These are phyloP conservation scores for Chiloscyllium punctatum DNA, from an alignment of 2,797 vertebrate species.

Conservation along the genomic window DNA sequence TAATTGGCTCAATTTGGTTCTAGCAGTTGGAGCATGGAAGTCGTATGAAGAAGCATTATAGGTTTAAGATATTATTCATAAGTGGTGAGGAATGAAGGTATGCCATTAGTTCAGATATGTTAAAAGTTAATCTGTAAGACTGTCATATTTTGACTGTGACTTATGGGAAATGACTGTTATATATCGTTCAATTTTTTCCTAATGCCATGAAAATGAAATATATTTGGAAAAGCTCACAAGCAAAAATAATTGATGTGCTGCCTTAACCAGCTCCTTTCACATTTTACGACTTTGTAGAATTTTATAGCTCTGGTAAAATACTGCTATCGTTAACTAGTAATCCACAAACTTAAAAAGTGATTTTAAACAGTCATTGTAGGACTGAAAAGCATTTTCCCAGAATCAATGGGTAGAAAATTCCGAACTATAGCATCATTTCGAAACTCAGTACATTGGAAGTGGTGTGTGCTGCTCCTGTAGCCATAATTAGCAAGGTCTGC, in stretches of 20 bases:
- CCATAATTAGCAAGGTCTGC: too few species aligned
- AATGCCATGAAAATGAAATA: background rate
- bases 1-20: constrained; percentile 8
- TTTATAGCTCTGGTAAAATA: background rate
- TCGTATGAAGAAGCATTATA: background rate
- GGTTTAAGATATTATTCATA: background rate
- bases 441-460: background rate
- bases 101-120: background rate
- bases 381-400: background rate
- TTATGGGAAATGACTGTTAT: constrained; percentile 13
- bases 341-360: background rate
- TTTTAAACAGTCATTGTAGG: background rate
- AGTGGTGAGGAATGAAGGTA: background rate
- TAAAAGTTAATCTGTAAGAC: background rate
- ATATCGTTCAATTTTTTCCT: background rate
- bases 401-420: background rate
- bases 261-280: background rate
- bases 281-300: background rate
- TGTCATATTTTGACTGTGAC: background rate
- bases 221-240: background rate
- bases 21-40: background rate
- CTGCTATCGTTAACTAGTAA: constrained; percentile 14
- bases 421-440: background rate
- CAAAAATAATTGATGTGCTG: background rate
- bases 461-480: too few species aligned